Percentiles rank a stretch among this genome's conserved stretches.
Evolutionary conservation across 2,888 invertebrate species (phyloP).

Genomic region (Apamea epomidion): DNA sequence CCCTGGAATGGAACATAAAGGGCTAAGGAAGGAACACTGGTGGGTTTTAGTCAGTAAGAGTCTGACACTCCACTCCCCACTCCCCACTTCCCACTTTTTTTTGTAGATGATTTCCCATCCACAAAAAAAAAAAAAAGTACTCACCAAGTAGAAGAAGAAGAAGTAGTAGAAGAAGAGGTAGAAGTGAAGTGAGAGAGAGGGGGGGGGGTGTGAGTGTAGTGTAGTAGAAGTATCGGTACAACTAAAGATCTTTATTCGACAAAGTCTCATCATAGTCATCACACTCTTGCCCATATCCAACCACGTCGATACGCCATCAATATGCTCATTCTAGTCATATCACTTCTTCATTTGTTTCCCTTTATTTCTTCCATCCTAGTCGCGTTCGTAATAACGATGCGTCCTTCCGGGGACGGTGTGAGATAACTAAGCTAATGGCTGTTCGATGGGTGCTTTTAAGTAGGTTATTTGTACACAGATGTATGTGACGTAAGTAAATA

Average conservation of each 20-base stretch:
- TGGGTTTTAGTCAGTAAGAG: too few relatives aligned
- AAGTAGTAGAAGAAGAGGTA: too few relatives aligned
- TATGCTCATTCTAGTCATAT: conserved; percentile 21
- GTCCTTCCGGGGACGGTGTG: conserved; percentile 51
- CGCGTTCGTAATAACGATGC: conserved; percentile 58
- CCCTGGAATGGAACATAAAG: too few relatives aligned
- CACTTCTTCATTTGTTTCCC: background rate
- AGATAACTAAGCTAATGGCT: conserved; percentile 63
- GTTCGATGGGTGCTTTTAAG: conserved; percentile 58
- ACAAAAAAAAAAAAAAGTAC: too few relatives aligned
- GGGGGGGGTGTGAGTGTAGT: too few relatives aligned
- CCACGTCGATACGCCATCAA: background rate
- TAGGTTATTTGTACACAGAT: conserved; percentile 62
- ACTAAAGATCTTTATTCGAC: background rate
- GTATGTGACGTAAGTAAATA: conserved; percentile 40
- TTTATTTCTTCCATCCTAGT: conserved; percentile 29
- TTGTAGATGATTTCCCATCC: too few relatives aligned
- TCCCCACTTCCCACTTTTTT: too few relatives aligned
- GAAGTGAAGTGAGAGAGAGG: too few relatives aligned
- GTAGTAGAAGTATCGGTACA: background rate
- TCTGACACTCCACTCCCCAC: too few relatives aligned
- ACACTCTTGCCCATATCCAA: background rate
- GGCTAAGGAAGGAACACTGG: too few relatives aligned
- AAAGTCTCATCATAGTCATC: too few relatives aligned
- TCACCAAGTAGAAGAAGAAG: too few relatives aligned